Conservation (phyloP, 2,797 vertebrate genomes). For the Phoxinus dragarum region DNA sequence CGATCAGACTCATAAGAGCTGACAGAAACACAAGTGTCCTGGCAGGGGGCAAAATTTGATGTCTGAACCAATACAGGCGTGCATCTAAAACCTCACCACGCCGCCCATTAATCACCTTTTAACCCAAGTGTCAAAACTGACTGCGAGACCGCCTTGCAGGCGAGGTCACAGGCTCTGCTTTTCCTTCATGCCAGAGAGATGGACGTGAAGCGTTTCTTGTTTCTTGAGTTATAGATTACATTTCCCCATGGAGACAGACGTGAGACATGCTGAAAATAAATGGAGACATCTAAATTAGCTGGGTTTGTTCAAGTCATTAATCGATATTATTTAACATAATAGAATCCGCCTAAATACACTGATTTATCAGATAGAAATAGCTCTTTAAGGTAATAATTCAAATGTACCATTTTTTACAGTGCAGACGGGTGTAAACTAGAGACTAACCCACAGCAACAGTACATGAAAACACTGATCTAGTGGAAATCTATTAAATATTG, state of each 20-base stretch:
- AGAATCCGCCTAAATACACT: not conserved
- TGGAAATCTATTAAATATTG: not conserved
- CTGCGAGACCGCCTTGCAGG: slow-evolving; percentile 6
- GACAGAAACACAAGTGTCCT: slow-evolving; percentile 57
- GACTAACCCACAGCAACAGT: not conserved
- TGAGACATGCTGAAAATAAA: not conserved
- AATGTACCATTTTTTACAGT: not conserved
- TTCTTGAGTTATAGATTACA: not conserved
- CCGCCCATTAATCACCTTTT: slow-evolving; percentile 55
- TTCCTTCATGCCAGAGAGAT: not conserved
- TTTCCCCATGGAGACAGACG: not conserved
- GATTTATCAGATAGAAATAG: not conserved
- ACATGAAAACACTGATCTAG: not conserved
- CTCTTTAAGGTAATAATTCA: not conserved
- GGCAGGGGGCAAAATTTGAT: slow-evolving; percentile 48
- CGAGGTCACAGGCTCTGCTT: not conserved
- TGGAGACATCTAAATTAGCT: not conserved
- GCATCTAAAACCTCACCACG: slow-evolving; percentile 32
- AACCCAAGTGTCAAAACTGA: slow-evolving; percentile 55
- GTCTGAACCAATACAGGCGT: slow-evolving; percentile 53
- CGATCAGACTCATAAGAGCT: slow-evolving; percentile 52
- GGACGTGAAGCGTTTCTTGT: not conserved
- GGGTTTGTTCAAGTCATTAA: not conserved
- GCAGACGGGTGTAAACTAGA: not conserved
- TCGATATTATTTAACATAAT: not conserved